These are phyloP conservation scores for Polypedilum vanderplanki DNA, from an alignment of 1,140 invertebrate genomes.

Conservation along the genomic window DNA sequence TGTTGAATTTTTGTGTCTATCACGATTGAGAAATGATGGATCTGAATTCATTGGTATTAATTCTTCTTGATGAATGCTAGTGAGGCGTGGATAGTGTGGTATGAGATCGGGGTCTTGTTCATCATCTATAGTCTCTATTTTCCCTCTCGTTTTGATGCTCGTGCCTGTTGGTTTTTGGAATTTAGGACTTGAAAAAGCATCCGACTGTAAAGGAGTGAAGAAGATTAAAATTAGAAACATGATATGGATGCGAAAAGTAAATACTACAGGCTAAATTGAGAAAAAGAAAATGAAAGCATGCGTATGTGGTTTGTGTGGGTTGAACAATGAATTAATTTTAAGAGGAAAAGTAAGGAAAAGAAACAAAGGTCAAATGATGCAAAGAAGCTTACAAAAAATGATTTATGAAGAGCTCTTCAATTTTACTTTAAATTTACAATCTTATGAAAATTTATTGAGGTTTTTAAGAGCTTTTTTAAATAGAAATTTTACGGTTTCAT, in stretches of 20 bases:
- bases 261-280: background rate
- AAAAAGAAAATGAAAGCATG: background rate
- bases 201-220: background rate
- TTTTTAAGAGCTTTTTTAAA: too few species aligned
- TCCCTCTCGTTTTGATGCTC: constrained; percentile 9
- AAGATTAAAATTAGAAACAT: background rate
- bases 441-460: too few species aligned
- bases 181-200: constrained; percentile 21
- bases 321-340: background rate
- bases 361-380: too few species aligned
- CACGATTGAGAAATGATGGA: constrained; percentile 23
- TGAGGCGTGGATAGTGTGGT: constrained; percentile 19
- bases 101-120: constrained; percentile 23
- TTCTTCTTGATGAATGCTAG: constrained; percentile 24
- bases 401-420: too few species aligned
- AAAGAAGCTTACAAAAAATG: too few species aligned
- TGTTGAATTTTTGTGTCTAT: constrained; percentile 5
- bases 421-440: too few species aligned
- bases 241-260: constrained; percentile 4
- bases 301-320: background rate
- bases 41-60: constrained; percentile 27
- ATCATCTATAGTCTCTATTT: constrained; percentile 21
- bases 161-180: background rate
- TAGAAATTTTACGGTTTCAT: too few species aligned
- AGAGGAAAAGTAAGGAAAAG: too few species aligned